Percentiles rank a stretch among this genome's conserved stretches.
phyloP scores from a whole-genome alignment of 2,888 invertebrate species.

The Drosophila niveifrons region DNA sequence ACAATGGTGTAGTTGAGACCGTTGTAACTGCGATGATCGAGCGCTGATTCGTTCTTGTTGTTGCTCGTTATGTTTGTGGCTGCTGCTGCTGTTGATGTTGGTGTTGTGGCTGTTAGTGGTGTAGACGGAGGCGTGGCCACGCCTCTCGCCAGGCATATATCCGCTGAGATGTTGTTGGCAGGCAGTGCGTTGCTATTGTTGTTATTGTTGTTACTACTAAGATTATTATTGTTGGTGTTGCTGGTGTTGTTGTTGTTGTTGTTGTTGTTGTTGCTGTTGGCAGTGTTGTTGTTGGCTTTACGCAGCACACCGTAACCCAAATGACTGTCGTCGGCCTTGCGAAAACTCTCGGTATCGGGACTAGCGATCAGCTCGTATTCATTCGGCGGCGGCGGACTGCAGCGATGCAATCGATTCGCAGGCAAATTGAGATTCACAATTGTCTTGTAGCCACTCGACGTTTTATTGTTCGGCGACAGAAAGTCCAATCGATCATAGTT shows the following conservation, averaged over 20 bases:
- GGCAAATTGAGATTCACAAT: conserved; percentile 88
- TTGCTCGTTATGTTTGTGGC: conserved; percentile 45
- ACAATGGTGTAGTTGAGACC: conserved; percentile 93
- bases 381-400: conserved; percentile 87
- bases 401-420: conserved; percentile 68
- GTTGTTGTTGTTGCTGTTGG: conserved; percentile 25
- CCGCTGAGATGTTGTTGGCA: conserved; percentile 39
- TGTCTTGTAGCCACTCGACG: conserved; percentile 90
- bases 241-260: conserved; percentile 32
- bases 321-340: conserved; percentile 92
- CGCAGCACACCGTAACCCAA: conserved; percentile 92
- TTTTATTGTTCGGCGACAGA: conserved; percentile 91
- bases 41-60: conserved; percentile 82
- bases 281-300: conserved; percentile 86
- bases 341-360: conserved; percentile 88
- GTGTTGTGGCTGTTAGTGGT: conserved; percentile 29
- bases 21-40: conserved; percentile 90
- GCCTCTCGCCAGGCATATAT: conserved; percentile 22
- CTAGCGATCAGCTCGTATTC: conserved; percentile 92
- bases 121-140: conserved; percentile 34
- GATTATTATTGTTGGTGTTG: conserved; percentile 31
- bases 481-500: conserved; percentile 93
- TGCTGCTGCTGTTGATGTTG: conserved; percentile 17
- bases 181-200: conserved; percentile 38
- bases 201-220: conserved; percentile 33